These are phyloP conservation scores for Chinchilla lanigera DNA, from an alignment of 2,113 vertebrate species.

Conservation along the genomic window DNA sequence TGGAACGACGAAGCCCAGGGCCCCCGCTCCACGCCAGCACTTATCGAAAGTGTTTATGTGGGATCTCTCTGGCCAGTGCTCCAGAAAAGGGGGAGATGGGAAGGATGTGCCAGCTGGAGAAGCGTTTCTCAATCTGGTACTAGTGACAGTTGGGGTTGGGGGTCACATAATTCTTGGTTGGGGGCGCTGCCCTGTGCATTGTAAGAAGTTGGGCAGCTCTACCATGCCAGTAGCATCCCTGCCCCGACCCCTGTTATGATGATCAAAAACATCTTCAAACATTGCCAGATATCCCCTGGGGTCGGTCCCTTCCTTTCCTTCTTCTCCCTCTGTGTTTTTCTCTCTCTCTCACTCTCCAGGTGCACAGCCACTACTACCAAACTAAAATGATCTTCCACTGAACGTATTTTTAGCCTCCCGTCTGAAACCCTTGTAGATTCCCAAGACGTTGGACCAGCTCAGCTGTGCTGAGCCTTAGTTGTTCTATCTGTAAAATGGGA, in stretches of 20 bases:
- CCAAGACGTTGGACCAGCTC: background rate
- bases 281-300: background rate
- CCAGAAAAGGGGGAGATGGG: slow-evolving; percentile 4
- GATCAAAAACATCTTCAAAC: background rate
- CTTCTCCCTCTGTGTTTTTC: too few relatives aligned
- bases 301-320: too few relatives aligned
- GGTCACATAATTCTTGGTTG: background rate
- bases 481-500: slow-evolving; percentile 34
- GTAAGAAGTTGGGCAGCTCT: background rate
- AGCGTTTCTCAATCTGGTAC: background rate
- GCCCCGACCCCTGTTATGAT: background rate
- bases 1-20: background rate
- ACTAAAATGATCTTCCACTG: background rate
- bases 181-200: background rate
- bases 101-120: background rate
- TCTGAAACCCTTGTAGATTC: background rate
- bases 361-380: background rate
- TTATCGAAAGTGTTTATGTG: background rate
- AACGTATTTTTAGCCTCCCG: background rate
- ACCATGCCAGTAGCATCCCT: background rate
- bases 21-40: background rate
- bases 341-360: too few relatives aligned
- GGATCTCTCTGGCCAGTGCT: background rate
- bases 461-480: background rate
- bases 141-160: background rate